Evolutionary conservation across 2,888 invertebrate species (phyloP), one percentile per base, ranked within the genome.

Genomic region (Notodonta ziczac): DNA sequence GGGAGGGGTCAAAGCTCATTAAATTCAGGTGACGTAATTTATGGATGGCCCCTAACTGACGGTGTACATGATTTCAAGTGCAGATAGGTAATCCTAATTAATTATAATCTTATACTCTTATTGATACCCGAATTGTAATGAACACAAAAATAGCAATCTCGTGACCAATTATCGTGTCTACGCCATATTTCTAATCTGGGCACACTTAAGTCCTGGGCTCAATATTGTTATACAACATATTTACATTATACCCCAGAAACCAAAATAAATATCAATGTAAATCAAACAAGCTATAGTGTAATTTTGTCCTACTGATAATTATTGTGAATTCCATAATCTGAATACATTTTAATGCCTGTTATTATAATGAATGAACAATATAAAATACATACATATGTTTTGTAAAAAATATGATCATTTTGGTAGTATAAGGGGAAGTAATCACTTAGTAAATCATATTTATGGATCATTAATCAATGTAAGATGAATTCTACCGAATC

Each of bases 161-260:
- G 50, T 16, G 16, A 16, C 16, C 16, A 16, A 53, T 40, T 40
- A 63, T 46, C 51, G 58, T 58, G 61, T 70, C 77, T 76, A 78
- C 82, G 79, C 84, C 86, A 84, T 82, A 85, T 86, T 83, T 82
- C 16, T 72, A 73, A 76, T 56, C 65, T 57, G 53, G 83, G 82
- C 84, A 78, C 86, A 83, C 81, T 83, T 82, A 69, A 65, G 70
- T 80, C 74, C 76, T 81, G 69, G 75, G 76, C 76, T 78, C 84
- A 87, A 86, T 81, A 68, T 73, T 69, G 79, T 78, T 78, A 65
- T 72, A 73, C 68, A 67, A 50, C 16, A 50, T 77, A 84, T 85
- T 83, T 85, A 85, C 83, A 86, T 77, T 70, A 76, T 56, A 79
- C 81, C 82, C 85, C 86, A 86, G 69, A 67, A 85, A 86, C 78